Evolutionary conservation across 2,797 vertebrate species (phyloP).

Genomic region (Myripristis jacobus): DNA sequence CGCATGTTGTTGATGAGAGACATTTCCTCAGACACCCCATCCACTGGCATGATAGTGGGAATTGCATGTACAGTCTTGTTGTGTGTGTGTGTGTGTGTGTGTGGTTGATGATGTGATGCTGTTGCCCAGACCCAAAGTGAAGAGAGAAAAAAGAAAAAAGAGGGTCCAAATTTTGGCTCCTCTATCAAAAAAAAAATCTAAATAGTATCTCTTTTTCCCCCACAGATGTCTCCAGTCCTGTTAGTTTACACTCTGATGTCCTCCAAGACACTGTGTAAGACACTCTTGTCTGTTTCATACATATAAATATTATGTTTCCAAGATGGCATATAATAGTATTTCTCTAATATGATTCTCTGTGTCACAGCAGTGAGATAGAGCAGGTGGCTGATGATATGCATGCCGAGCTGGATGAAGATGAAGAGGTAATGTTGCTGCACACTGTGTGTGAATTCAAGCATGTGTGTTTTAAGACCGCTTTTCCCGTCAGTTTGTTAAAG

Average conservation of each 20-base stretch:
- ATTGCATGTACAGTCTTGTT: conserved; percentile 52
- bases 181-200: neutral
- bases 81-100: conserved; percentile 6
- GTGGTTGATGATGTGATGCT: conserved; percentile 3
- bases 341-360: conserved; percentile 32
- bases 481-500: too few species aligned
- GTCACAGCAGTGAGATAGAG: conserved; percentile 79
- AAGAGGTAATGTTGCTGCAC: conserved; percentile 73
- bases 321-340: neutral
- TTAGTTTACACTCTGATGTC: conserved; percentile 81
- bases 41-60: conserved; percentile 71
- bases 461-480: neutral
- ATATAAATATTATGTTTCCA: neutral
- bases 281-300: neutral
- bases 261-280: conserved; percentile 88
- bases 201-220: neutral
- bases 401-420: conserved; percentile 80
- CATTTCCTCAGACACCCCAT: conserved; percentile 52
- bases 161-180: rapidly evolving
- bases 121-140: neutral
- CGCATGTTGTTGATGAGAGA: conserved; percentile 34
- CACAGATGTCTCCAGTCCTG: conserved; percentile 90
- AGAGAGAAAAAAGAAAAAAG: neutral
- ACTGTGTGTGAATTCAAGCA: neutral
- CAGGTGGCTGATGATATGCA: conserved; percentile 79